Percentiles rank a stretch among this genome's conserved stretches.
Conservation (phyloP, 2,797 vertebrate genomes). For the Neosilurus hyrtlii region DNA sequence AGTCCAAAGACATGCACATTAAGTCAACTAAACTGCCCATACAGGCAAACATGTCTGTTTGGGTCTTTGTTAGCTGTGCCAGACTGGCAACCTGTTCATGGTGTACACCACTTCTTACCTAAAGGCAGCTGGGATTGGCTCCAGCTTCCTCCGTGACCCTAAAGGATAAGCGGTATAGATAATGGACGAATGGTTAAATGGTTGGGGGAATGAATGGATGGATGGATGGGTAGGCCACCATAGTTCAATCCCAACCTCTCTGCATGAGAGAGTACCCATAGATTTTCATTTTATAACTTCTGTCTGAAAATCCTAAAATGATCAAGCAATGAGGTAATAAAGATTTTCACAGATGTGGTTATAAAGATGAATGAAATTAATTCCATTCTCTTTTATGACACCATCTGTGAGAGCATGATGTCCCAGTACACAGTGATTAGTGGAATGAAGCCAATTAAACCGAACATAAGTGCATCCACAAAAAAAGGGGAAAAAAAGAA, state of each 20-base stretch:
- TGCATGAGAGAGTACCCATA: not conserved
- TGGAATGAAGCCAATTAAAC: constrained; percentile 24
- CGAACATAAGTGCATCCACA: not conserved
- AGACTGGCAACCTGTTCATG: too few species aligned
- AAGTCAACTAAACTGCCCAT: too few species aligned
- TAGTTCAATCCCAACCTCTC: not conserved
- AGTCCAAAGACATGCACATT: too few species aligned
- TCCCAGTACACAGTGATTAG: constrained; percentile 16
- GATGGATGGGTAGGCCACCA: too few species aligned
- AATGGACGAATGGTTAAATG: too few species aligned
- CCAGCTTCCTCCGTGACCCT: too few species aligned
- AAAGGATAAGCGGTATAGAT: too few species aligned
- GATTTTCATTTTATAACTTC: constrained; percentile 4
- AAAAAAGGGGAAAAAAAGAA: not conserved
- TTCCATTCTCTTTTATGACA: constrained; percentile 7
- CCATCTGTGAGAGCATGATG: constrained; percentile 19
- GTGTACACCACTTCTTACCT: too few species aligned
- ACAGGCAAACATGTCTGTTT: too few species aligned
- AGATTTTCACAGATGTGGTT: constrained; percentile 12
- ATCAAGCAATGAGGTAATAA: constrained; percentile 5
- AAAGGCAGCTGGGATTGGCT: too few species aligned
- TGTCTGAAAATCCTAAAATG: constrained; percentile 7
- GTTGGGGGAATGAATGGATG: too few species aligned
- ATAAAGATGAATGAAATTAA: constrained; percentile 10
- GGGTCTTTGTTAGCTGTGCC: too few species aligned